Evolutionary conservation across 2,888 invertebrate genomes (phyloP).

Genomic region (Chrysodeixis includens): DNA sequence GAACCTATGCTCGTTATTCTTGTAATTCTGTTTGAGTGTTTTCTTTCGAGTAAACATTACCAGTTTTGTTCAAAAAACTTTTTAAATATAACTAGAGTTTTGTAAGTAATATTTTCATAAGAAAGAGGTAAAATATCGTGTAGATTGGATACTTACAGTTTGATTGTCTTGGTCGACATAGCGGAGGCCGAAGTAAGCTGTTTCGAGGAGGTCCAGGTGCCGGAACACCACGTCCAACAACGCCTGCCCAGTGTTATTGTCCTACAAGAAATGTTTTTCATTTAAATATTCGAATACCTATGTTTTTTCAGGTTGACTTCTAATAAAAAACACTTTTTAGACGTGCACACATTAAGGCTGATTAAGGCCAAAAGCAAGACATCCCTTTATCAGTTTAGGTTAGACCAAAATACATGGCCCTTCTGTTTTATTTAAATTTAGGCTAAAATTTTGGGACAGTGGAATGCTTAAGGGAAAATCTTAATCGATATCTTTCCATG

Average conservation of each 20-base stretch:
- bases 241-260: slow-evolving; percentile 96
- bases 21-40: slow-evolving; percentile 9
- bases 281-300: neutral
- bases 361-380: neutral
- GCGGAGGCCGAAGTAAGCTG: slow-evolving; percentile 98
- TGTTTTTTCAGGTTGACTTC: too few species aligned
- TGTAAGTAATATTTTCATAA: neutral
- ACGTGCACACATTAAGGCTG: too few species aligned
- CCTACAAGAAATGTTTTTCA: slow-evolving; percentile 88
- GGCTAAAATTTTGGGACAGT: neutral
- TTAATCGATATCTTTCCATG: slow-evolving; percentile 41
- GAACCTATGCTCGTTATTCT: slow-evolving; percentile 13
- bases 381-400: neutral
- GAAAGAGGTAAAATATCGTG: neutral
- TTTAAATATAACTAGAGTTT: neutral
- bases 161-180: slow-evolving; percentile 98
- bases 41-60: neutral
- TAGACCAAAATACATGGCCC: neutral
- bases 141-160: slow-evolving; percentile 91
- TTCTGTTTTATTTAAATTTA: too few species aligned
- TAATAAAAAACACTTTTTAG: too few species aligned
- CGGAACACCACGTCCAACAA: slow-evolving; percentile 97
- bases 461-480: slow-evolving; percentile 24
- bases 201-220: slow-evolving; percentile 97
- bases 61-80: neutral